Percentiles rank a stretch among this genome's conserved stretches.
phyloP scores from a whole-genome alignment of 2,888 invertebrate species.

The Caenorhabditis uteleia region DNA sequence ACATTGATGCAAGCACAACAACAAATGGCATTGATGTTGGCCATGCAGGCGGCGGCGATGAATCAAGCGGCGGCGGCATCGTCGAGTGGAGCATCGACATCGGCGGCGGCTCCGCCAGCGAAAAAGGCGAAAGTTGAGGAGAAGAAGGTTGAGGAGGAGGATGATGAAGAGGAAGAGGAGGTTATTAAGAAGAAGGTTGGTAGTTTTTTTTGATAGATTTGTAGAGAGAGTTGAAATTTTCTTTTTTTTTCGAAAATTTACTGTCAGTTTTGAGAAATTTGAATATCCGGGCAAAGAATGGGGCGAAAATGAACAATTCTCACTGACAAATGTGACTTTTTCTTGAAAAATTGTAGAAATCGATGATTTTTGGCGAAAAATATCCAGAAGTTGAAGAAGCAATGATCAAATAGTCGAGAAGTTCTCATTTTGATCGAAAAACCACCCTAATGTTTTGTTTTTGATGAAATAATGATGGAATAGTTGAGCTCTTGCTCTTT shows the following conservation, averaged over 20 bases:
- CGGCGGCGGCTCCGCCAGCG: neutral
- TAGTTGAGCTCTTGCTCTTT: no score
- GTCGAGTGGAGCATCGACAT: neutral
- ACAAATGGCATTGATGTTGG: no score
- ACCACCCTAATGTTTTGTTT: no score
- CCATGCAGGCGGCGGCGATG: neutral
- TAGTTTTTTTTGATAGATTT: neutral
- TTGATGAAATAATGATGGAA: no score
- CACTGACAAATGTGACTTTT: no score
- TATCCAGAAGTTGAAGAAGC: no score
- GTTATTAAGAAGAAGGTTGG: neutral
- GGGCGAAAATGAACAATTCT: neutral
- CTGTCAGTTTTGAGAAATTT: conserved; percentile 1
- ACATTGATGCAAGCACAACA: neutral
- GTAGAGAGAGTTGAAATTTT: neutral
- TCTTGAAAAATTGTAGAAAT: no score
- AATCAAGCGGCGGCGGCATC: neutral
- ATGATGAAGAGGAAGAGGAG: conserved; percentile 1
- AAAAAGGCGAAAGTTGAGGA: neutral
- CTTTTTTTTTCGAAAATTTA: neutral
- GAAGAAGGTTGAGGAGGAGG: neutral
- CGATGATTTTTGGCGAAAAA: no score
- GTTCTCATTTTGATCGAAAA: no score
- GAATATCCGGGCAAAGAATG: neutral
- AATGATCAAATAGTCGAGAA: no score